These are phyloP conservation scores for Turritopsis dohrnii DNA, from an alignment of 30 jellyfish, hydroid and myxozoan species.

Conservation along the genomic window DNA sequence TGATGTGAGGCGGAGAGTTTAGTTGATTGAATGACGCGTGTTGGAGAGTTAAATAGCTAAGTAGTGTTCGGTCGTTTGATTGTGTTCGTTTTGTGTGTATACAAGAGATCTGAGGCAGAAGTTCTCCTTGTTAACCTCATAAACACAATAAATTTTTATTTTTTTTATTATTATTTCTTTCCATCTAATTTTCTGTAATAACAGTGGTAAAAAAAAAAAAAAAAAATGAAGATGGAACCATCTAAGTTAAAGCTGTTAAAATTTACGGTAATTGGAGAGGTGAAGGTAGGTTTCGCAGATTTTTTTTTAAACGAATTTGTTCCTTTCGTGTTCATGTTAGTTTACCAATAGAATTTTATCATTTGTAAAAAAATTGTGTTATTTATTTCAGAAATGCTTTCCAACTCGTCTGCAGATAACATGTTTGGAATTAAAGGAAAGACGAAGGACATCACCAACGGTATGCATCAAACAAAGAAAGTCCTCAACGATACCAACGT, in stretches of 20 bases:
- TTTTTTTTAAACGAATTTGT: no score
- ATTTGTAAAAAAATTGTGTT: background rate
- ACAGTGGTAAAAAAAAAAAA: background rate
- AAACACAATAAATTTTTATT: no score
- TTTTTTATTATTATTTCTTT: no score
- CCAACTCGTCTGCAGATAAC: background rate
- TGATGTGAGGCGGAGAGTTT: background rate
- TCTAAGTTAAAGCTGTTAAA: background rate
- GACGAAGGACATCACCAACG: background rate
- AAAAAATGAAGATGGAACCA: background rate
- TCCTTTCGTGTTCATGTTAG: no score
- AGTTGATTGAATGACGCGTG: no score
- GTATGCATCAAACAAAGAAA: background rate
- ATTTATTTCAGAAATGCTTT: background rate
- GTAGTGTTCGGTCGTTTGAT: no score
- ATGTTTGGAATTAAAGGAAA: background rate
- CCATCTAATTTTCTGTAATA: background rate
- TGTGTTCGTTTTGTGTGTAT: no score
- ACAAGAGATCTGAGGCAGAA: no score
- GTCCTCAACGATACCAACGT: background rate
- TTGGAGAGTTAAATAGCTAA: no score
- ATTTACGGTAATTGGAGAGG: background rate
- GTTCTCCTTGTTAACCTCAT: no score
- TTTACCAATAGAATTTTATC: no score
- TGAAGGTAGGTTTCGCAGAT: no score